A percentile compares a stretch with the other conserved stretches of the same genome.
Evolutionary conservation across 2,888 invertebrate species (phyloP).

Genomic region (Drosophila monieri): DNA sequence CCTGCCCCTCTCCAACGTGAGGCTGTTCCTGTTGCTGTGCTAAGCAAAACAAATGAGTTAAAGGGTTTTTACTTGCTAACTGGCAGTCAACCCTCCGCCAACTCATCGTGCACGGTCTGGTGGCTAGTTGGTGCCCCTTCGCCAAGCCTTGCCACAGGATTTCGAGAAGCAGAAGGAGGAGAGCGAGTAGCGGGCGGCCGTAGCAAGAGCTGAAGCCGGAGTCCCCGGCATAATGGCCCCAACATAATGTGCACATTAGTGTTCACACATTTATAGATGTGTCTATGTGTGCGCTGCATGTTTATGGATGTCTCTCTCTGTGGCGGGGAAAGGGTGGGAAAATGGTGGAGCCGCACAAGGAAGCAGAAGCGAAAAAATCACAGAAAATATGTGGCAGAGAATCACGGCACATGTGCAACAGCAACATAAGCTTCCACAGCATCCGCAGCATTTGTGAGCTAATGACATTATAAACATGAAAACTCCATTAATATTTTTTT

Average conservation of each 20-base stretch:
- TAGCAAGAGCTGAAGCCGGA: constrained; percentile 41
- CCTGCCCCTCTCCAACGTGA: background rate
- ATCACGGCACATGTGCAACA: constrained; percentile 74
- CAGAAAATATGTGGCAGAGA: constrained; percentile 74
- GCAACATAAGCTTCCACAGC: constrained; percentile 51
- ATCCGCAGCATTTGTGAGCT: constrained; percentile 80
- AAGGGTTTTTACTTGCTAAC: constrained; percentile 70
- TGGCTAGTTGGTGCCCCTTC: constrained; percentile 44
- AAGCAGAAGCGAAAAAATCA: constrained; percentile 56
- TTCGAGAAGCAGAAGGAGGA: background rate
- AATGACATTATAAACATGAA: constrained; percentile 82
- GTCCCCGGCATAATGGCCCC: constrained; percentile 72
- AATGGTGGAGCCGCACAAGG: constrained; percentile 35
- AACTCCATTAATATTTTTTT: constrained; percentile 80
- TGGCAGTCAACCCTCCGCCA: constrained; percentile 39
- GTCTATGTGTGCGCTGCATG: constrained; percentile 56
- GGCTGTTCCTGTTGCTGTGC: constrained; percentile 42
- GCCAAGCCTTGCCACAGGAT: constrained; percentile 3
- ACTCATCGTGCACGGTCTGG: constrained; percentile 77
- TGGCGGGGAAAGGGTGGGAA: constrained; percentile 51
- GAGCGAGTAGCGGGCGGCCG: constrained; percentile 22
- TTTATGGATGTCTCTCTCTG: constrained; percentile 71
- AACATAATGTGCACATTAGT: constrained; percentile 80
- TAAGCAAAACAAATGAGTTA: constrained; percentile 80
- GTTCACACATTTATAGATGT: constrained; percentile 79